Evolutionary conservation across 1,140 invertebrate genomes (phyloP).

Genomic region (Scylla paramamosain): DNA sequence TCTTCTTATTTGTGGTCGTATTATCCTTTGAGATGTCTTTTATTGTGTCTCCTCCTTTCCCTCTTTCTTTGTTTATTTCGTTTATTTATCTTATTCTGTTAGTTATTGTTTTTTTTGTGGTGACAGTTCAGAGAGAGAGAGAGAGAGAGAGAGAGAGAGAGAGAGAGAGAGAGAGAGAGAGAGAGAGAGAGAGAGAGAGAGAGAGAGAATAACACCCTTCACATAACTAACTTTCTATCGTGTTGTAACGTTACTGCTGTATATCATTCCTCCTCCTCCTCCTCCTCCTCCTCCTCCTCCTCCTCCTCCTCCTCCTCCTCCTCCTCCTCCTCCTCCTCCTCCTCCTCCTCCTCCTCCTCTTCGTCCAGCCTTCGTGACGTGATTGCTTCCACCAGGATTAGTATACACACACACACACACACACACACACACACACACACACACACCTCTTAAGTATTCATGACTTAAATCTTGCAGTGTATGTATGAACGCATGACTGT

Average conservation of each 20-base stretch:
- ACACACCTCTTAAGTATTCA: neutral
- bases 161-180: neutral
- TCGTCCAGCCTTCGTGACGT: neutral
- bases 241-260: no score
- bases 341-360: neutral
- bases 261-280: neutral
- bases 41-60: neutral
- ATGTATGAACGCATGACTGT: neutral
- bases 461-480: neutral
- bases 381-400: neutral
- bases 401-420: neutral
- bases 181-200: no score
- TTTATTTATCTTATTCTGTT: neutral
- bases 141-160: conserved; percentile 20
- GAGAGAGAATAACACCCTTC: neutral
- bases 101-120: neutral
- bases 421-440: conserved; percentile 20
- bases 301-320: neutral
- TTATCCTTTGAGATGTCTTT: neutral
- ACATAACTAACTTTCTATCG: neutral
- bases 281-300: neutral
- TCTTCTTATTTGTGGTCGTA: neutral
- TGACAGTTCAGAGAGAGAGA: neutral
- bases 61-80: neutral
- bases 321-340: neutral